Conservation (phyloP, 2,888 invertebrate species). For the Amiota minor region DNA sequence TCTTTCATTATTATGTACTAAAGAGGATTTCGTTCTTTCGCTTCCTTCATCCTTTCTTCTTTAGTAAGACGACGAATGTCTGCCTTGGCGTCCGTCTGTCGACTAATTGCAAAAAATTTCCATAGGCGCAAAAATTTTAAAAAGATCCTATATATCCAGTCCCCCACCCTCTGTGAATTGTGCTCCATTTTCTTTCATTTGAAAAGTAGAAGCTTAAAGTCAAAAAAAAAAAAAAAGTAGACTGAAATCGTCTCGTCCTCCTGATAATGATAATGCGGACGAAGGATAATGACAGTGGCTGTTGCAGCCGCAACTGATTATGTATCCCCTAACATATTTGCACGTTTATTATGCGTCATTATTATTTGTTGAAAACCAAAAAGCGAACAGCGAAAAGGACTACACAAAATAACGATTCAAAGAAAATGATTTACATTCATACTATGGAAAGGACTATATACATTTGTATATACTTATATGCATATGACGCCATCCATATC, state of each 20-base stretch:
- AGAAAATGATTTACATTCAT: too few relatives aligned
- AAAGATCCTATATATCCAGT: too few relatives aligned
- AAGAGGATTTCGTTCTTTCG: too few relatives aligned
- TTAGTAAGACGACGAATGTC: neutral
- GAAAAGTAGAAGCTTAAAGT: constrained; percentile 12
- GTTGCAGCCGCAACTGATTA: constrained; percentile 16
- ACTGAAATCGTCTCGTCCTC: neutral
- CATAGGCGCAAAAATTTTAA: constrained; percentile 18
- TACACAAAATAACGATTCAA: neutral
- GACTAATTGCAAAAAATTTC: constrained; percentile 1
- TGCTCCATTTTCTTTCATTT: neutral
- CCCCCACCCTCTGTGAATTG: neutral
- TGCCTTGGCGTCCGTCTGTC: neutral
- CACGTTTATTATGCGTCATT: constrained; percentile 4
- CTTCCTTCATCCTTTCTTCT: too few relatives aligned
- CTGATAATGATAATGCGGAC: neutral
- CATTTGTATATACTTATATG: too few relatives aligned
- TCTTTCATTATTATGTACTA: constrained; percentile 54
- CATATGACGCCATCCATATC: too few relatives aligned
- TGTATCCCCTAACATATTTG: neutral
- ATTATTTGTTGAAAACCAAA: constrained; percentile 6
- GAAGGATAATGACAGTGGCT: neutral
- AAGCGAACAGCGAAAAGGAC: neutral
- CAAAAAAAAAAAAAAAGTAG: neutral
- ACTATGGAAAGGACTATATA: too few relatives aligned